Evolutionary conservation across 2,888 invertebrate genomes (phyloP), one percentile per base, ranked within the genome.

Genomic region (Ischnura elegans): DNA sequence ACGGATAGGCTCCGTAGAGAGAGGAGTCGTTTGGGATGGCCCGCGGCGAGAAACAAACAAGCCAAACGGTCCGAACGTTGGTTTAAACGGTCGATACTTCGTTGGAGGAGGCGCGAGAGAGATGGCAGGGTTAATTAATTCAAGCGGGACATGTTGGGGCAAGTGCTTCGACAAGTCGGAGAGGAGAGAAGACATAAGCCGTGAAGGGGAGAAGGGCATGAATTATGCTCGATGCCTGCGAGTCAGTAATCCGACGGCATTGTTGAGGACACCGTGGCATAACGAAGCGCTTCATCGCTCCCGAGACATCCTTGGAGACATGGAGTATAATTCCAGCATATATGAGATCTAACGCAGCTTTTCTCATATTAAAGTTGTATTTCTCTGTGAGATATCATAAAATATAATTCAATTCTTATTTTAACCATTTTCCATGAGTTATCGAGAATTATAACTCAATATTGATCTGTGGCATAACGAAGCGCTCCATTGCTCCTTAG

Each of bases 31-130:
- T 76, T n/a, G 10, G n/a, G 76, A 36, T 3, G 5, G 76, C 76
- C 76, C 36, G 76, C 76, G 16, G 76, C 76, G 76, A n/a, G n/a
- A 36, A 76, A 76, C 13, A 76, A 76, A 76, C 76, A 76, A 29
- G 36, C 51, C 51, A 51, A 36, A 76, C 76, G 29, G 76, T 76
- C 36, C 76, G 25, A 76, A 76, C 76, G 76, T 76, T 36, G 76
- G 36, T 76, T 36, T 76, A 76, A 76, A 76, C 76, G 76, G 76
- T 76, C 76, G 76, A 76, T 76, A 76, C 76, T 76, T 61, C 29
- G 76, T 2, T 6, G n/a, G 61, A n/a, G n/a, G 61, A 61, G n/a
- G 61, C 2, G 76, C 36, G n/a, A 13, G 76, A 76, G 61, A 61
- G 61, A 76, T 36, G 61, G 61, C 2, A 19, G 76, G 76, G 76